Evolutionary conservation across 2,888 invertebrate genomes (phyloP), one percentile per base, ranked within the genome.

Genomic region (Sericinus montela): DNA sequence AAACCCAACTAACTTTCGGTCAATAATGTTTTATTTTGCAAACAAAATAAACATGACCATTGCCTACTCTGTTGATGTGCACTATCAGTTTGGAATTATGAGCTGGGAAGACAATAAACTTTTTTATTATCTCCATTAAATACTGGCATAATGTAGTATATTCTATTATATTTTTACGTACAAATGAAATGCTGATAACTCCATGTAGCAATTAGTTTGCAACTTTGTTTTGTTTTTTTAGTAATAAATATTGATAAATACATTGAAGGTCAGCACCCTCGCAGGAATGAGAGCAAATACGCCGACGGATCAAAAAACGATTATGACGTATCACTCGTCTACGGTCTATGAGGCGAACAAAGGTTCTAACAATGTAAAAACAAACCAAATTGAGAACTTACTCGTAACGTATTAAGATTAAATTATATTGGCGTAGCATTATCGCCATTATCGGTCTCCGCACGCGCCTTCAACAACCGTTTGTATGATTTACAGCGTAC

Each of bases 401-500:
- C n/a, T 1, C 6, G 10, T 37, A 23, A 28, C 34, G 9, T 6
- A 37, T 48, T 45, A 37, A 38, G 47, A n/a, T 49, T 37, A 46
- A 28, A 48, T 62, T 55, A 55, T 65, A 66, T 67, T 65, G 62
- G 59, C 54, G 57, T 55, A 59, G 58, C 60, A 62, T 68, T 73
- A 72, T 73, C 72, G 63, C 56, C 57, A 63, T 57, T 73, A 73
- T 73, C 67, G 72, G 60, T 63, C 60, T 75, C 50, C 73, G 83
- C 85, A 83, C 85, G 85, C 82, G 85, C 83, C 76, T 68, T 74
- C 76, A 78, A 74, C 78, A 75, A 67, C 70, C 66, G 68, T 69
- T 72, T 79, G 76, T 82, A 78, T 80, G 84, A 83, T 85, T 85
- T 83, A 84, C 76, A 69, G 64, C 69, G 70, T 69, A 68, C 69